A percentile compares a stretch with the other conserved stretches of the same genome.
These are phyloP conservation scores for Eugnorisma glareosa DNA, from an alignment of 2,888 invertebrate species.

Conservation along the genomic window DNA sequence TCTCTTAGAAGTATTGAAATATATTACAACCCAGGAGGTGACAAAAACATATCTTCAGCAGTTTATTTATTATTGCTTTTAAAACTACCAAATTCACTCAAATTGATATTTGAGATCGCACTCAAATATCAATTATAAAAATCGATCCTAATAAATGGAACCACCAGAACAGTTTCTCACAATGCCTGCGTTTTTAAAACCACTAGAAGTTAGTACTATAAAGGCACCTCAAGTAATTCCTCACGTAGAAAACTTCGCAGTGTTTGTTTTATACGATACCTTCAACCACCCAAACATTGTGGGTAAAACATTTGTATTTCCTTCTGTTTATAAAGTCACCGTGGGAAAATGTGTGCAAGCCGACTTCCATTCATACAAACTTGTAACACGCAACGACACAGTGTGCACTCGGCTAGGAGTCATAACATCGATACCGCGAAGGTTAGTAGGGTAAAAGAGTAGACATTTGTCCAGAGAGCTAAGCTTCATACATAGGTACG, in stretches of 20 bases:
- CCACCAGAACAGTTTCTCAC: neutral
- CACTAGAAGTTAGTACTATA: too few species aligned
- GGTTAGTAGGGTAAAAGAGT: slow-evolving; percentile 25
- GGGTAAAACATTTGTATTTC: slow-evolving; percentile 67
- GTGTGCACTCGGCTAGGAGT: slow-evolving; percentile 22
- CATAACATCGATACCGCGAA: slow-evolving; percentile 29
- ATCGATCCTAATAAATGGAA: neutral
- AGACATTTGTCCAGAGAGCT: slow-evolving; percentile 16
- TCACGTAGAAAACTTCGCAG: slow-evolving; percentile 4
- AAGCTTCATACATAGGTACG: neutral
- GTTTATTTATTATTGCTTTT: neutral
- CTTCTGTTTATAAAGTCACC: slow-evolving; percentile 79
- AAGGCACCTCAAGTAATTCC: neutral
- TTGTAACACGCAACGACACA: slow-evolving; percentile 47
- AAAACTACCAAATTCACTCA: too few species aligned
- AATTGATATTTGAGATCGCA: too few species aligned
- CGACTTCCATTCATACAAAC: slow-evolving; percentile 56
- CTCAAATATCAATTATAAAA: neutral
- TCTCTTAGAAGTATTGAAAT: neutral
- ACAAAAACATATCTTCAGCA: neutral
- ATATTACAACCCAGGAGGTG: neutral
- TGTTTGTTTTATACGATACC: slow-evolving; percentile 30
- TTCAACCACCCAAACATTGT: slow-evolving; percentile 4
- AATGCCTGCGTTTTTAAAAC: neutral
- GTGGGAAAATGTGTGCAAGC: slow-evolving; percentile 79